Evolutionary conservation across 2,113 vertebrate species (phyloP), one percentile per base, ranked within the genome.

Genomic region (Motacilla tschutschensis): DNA sequence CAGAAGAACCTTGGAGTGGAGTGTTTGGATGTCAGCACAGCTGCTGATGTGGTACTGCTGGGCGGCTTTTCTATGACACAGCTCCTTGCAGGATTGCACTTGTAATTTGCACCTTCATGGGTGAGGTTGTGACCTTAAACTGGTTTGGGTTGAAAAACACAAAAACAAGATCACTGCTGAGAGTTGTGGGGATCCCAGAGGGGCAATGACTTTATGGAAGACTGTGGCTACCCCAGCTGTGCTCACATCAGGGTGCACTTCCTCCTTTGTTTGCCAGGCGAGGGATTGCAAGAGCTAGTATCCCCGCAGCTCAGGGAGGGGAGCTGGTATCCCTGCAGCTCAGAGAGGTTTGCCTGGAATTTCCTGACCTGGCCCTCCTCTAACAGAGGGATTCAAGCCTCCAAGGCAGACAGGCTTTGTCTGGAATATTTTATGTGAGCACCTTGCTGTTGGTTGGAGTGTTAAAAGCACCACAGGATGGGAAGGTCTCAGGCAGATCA

Each of bases 401-500:
- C 40, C 36, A 59, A 4, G 46, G 5, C 63, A 28, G 40, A 9
- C 35, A 40, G 41, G 33, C 55, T 85, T 48, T 76, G 46, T 31
- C 63, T 72, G 31, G 19, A 69, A 36, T 21, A 16, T 12, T 76
- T 65, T 6, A 4, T 31, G 12, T 14, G n/a, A 51, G 17, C 35
- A 7, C 40, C 67, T 75, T 28, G 25, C 10, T 71, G 59, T 7
- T 67, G 40, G n/a, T 22, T 31, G 46, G 60, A 13, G 31, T 40
- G 48, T 3, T 36, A 17, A 38, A 50, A 14, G 3, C 38, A 25
- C 0, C 14, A 0, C 2, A 4, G 46, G 48, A 5, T 81, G 41
- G 62, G 44, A 19, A 28, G 4, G 47, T 25, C 48, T 57, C 40
- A 35, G 53, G 66, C 10, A 4, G 64, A 4, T 15, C 43, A 31